Conservation (phyloP, 1,140 invertebrate genomes). For the Fopius arisanus region DNA sequence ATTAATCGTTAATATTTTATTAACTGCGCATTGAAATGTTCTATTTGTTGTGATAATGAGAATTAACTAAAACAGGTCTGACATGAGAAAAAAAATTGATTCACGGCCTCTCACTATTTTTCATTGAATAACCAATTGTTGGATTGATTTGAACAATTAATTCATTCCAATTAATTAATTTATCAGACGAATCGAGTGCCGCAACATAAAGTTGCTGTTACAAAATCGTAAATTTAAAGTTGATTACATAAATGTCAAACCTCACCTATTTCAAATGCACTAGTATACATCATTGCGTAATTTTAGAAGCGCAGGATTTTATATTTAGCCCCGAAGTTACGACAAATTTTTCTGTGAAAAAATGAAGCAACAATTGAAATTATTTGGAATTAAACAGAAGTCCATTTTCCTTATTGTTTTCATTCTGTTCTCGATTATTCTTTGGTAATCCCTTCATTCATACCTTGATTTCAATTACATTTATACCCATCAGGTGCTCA, state of each 20-base stretch:
- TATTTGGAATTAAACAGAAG: background rate
- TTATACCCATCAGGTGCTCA: background rate
- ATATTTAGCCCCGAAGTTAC: background rate
- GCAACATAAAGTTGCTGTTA: background rate
- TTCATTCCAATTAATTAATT: background rate
- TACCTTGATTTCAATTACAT: background rate
- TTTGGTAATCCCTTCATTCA: background rate
- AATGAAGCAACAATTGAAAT: background rate
- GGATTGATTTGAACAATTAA: background rate
- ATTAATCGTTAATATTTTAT: too few relatives aligned
- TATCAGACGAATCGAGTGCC: background rate
- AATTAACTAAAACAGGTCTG: too few relatives aligned
- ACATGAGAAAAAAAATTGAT: too few relatives aligned
- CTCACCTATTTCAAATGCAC: background rate
- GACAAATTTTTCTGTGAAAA: background rate
- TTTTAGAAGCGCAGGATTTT: background rate
- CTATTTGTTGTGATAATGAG: too few relatives aligned
- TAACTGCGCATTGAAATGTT: background rate
- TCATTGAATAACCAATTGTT: too few relatives aligned
- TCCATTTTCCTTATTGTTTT: background rate
- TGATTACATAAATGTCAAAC: background rate
- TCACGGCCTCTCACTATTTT: too few relatives aligned
- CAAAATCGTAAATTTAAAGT: conserved; percentile 4
- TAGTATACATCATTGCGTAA: background rate
- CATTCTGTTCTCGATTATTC: background rate